Evolutionary conservation across 2,797 vertebrate species (phyloP), one percentile per base, ranked within the genome.

Genomic region (Zenarchopterus dispar): DNA sequence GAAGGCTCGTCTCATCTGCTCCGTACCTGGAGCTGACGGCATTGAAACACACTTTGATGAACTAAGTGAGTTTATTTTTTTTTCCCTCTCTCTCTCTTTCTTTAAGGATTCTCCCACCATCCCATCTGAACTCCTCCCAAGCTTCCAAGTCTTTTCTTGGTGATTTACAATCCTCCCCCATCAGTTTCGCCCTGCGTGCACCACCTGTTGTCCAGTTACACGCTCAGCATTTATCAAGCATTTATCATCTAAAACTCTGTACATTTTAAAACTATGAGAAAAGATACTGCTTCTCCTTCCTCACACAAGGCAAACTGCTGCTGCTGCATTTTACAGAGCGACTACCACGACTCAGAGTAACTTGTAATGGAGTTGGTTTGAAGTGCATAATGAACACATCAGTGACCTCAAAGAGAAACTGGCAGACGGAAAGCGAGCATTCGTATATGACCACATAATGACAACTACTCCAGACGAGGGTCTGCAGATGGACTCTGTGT

Each of bases 41-140:
- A 97, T 98, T 0, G 98, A 99, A 88, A 99, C 98, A 0, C 97
- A 99, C 84, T 99, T 99, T 0, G 97, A 99, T 0, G 98, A 99
- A 89, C 95, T 99, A 57, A 94, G 98, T 99, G 93, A 96, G 98
- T 28, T 1, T n/a, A n/a, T n/a, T 94, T 39, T 17, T 66, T 31
- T 62, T 43, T 54, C 44, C 31, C 11, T 62, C 55, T 56, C 47
- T 41, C 11, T 65, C 52, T 56, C 46, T 22, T 22, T 45, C 19
- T 45, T 56, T 54, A 42, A 17, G 50, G 22, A 46, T 49, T 46
- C 23, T 46, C 54, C 56, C 59, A 39, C 41, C 26, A 23, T 56
- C 16, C 0, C 33, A 26, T 39, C 41, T 48, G 39, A 63, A 54
- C 42, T 36, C 57, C 43, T 47, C 6, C 44, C 24, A 18, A 1